Evolutionary conservation across 2,113 vertebrate genomes (phyloP).

Genomic region (Myanophis thanlyinensis): DNA sequence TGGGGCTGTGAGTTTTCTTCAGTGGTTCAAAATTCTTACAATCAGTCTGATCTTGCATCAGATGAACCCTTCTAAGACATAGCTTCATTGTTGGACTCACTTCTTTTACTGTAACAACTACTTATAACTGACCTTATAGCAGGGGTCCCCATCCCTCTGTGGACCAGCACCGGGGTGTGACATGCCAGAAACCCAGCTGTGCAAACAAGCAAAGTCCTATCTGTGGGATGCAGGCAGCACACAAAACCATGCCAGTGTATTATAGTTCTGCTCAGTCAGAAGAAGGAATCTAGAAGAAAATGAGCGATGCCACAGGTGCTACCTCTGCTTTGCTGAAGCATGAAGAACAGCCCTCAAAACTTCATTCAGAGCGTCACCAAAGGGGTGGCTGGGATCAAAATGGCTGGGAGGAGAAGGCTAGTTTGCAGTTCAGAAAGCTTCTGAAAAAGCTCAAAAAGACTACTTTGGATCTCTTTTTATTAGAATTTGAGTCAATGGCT

Average conservation of each 20-base stretch:
- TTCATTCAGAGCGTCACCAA: background rate
- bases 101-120: background rate
- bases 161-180: too few relatives aligned
- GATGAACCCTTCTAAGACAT: background rate
- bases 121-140: background rate
- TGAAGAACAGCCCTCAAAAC: background rate
- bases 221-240: too few relatives aligned
- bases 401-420: background rate
- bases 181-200: too few relatives aligned
- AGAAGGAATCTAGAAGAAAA: background rate
- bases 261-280: background rate
- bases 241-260: too few relatives aligned
- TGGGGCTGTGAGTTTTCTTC: background rate
- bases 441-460: too few relatives aligned
- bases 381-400: background rate
- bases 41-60: background rate
- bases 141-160: too few relatives aligned
- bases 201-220: too few relatives aligned
- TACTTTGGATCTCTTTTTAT: background rate
- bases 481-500: background rate
- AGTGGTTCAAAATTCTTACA: background rate
- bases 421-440: background rate
- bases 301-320: background rate
- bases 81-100: background rate
- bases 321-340: background rate